Evolutionary conservation across 2,888 invertebrate genomes (phyloP).

Genomic region (Harmothoe impar): DNA sequence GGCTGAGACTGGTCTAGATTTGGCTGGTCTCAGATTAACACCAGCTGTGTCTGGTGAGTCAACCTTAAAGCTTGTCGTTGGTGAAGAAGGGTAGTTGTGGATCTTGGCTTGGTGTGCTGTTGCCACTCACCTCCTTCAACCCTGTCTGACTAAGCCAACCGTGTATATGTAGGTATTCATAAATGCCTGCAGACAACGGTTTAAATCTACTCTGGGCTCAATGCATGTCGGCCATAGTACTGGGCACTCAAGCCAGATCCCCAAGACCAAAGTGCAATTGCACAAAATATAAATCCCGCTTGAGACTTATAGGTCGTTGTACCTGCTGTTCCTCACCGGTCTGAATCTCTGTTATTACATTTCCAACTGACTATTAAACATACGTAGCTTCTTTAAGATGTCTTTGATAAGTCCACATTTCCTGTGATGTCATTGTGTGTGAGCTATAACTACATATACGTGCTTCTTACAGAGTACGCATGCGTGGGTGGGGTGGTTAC

Average conservation of each 20-base stretch:
- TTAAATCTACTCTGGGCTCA: neutral
- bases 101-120: conserved; percentile 7
- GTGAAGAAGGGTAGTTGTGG: neutral
- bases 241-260: too few species aligned
- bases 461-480: too few species aligned
- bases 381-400: too few species aligned
- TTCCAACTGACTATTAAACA: too few species aligned
- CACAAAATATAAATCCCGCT: too few species aligned
- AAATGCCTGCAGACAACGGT: neutral
- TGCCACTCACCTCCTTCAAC: neutral
- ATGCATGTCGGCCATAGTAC: neutral
- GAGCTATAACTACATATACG: too few species aligned
- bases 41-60: conserved; percentile 13
- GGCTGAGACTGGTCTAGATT: neutral
- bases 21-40: neutral
- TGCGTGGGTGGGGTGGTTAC: neutral
- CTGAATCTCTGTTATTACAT: too few species aligned
- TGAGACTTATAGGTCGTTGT: too few species aligned
- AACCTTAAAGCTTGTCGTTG: neutral
- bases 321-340: too few species aligned
- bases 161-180: neutral
- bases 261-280: neutral
- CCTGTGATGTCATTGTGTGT: too few species aligned
- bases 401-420: too few species aligned
- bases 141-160: neutral